Evolutionary conservation across 2,888 invertebrate genomes (phyloP).

Genomic region (Coleophora flavipennella): DNA sequence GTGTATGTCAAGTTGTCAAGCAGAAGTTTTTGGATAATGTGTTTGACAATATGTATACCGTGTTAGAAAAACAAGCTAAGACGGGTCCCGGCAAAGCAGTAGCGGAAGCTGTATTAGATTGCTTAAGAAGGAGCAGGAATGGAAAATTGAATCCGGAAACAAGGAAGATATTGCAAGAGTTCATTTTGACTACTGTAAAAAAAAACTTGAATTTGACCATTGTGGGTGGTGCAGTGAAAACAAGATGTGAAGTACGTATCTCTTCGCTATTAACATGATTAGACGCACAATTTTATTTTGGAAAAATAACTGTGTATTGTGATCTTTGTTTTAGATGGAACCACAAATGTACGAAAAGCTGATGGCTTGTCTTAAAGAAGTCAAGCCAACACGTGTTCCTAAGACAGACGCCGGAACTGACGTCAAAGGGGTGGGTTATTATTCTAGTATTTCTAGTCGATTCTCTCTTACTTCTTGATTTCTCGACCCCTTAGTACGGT

Average conservation of each 20-base stretch:
- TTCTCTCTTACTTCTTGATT: no score
- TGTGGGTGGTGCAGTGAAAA: conserved; percentile 60
- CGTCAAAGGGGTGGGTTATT: conserved; percentile 38
- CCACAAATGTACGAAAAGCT: conserved; percentile 45
- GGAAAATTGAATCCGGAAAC: conserved; percentile 49
- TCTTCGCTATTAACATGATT: not conserved
- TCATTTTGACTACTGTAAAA: conserved; percentile 44
- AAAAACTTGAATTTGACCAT: conserved; percentile 57
- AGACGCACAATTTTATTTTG: not conserved
- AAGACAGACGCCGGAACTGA: conserved; percentile 40
- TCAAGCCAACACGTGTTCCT: conserved; percentile 24
- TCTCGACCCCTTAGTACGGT: no score
- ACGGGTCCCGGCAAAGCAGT: conserved; percentile 40
- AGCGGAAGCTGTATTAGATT: conserved; percentile 38
- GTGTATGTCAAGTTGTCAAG: conserved; percentile 49
- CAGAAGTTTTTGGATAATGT: conserved; percentile 54
- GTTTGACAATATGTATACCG: conserved; percentile 59
- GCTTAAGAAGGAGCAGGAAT: conserved; percentile 45
- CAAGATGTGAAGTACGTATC: conserved; percentile 51
- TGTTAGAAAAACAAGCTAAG: conserved; percentile 39
- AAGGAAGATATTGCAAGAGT: conserved; percentile 41
- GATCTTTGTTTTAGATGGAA: conserved; percentile 39
- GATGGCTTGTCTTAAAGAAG: conserved; percentile 47
- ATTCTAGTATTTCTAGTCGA: no score
- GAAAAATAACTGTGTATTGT: not conserved